Conservation (phyloP, 2,113 vertebrate genomes). For the Megaceryle torquata region DNA sequence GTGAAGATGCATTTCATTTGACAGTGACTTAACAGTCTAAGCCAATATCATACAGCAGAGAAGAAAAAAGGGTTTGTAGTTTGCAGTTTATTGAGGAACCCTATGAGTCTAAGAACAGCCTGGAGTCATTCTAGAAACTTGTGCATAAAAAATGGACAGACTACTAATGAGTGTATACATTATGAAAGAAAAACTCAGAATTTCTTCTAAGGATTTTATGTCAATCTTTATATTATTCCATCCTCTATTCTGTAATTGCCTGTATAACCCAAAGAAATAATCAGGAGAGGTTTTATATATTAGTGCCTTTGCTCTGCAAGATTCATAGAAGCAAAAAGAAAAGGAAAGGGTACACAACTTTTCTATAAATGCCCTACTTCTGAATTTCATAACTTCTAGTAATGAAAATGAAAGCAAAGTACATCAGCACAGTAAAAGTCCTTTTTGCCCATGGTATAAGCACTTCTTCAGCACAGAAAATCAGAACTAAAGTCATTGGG, state of each 20-base stretch:
- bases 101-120: background rate
- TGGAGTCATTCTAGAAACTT: background rate
- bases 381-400: background rate
- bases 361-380: background rate
- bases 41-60: background rate
- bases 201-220: constrained; percentile 12
- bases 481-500: background rate
- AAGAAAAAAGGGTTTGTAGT: background rate
- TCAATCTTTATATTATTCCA: background rate
- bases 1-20: background rate
- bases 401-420: background rate
- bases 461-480: background rate
- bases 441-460: background rate
- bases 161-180: background rate
- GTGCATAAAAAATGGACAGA: background rate
- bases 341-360: background rate
- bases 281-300: background rate
- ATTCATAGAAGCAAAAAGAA: background rate
- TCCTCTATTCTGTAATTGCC: background rate
- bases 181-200: background rate
- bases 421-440: background rate
- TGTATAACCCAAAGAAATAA: constrained; percentile 7
- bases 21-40: background rate
- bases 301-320: background rate
- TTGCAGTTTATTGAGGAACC: background rate